These are phyloP conservation scores for Alviniconcha strummeri DNA, from an alignment of 2,888 invertebrate species.

Conservation along the genomic window DNA sequence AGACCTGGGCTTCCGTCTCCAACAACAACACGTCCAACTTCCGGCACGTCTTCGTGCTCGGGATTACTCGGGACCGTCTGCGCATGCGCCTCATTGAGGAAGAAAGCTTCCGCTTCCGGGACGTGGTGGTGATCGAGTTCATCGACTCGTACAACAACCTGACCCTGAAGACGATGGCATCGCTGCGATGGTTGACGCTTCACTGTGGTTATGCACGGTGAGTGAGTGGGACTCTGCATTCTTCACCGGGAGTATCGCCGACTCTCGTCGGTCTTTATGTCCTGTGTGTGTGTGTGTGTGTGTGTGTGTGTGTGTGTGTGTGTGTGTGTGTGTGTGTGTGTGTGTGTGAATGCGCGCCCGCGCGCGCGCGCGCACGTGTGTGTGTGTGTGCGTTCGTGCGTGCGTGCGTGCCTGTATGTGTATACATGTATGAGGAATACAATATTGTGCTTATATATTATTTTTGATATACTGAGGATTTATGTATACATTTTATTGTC, in stretches of 20 bases:
- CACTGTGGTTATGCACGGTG: constrained; percentile 29
- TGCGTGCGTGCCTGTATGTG: no score
- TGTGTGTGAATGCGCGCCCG: not conserved
- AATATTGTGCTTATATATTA: no score
- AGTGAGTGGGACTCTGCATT: not conserved
- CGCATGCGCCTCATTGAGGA: constrained; percentile 13
- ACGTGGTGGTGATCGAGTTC: constrained; percentile 31
- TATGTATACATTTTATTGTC: no score
- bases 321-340: not conserved
- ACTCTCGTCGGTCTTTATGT: not conserved
- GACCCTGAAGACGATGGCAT: constrained; percentile 28
- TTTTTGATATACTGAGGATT: no score
- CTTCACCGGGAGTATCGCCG: not conserved
- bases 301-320: not conserved
- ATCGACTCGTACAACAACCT: constrained; percentile 31
- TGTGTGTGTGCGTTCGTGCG: not conserved
- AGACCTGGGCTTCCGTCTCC: constrained; percentile 16
- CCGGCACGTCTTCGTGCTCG: constrained; percentile 13
- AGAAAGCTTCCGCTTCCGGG: constrained; percentile 17
- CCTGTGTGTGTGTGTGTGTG: not conserved
- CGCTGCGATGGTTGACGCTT: constrained; percentile 22
- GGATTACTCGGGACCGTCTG: not conserved
- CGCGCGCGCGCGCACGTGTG: no score
- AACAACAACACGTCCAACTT: constrained; percentile 17
- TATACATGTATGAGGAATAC: no score